Percentiles rank a stretch among this genome's conserved stretches.
These are phyloP conservation scores for Hybos culiciformis DNA, from an alignment of 2,888 invertebrate genomes.

Conservation along the genomic window DNA sequence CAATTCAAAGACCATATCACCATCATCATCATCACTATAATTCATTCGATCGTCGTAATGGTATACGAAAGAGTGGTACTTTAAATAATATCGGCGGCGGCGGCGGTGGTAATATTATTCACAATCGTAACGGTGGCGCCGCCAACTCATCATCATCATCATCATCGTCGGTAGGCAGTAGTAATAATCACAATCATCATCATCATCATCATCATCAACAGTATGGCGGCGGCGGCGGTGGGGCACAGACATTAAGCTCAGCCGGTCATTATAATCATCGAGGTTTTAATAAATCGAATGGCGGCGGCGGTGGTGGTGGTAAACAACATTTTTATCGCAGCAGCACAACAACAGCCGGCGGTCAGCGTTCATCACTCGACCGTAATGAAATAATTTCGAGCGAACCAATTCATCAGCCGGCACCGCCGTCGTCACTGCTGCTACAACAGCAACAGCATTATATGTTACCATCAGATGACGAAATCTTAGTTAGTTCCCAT, in stretches of 20 bases:
- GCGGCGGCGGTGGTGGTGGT: constrained; percentile 12
- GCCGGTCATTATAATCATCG: constrained; percentile 12
- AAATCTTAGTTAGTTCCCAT: constrained; percentile 22
- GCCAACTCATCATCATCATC: constrained; percentile 16
- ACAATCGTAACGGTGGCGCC: constrained; percentile 16
- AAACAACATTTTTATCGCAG: constrained; percentile 8
- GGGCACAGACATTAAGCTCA: constrained; percentile 11
- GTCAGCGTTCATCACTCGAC: constrained; percentile 10
- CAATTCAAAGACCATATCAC: constrained; percentile 9
- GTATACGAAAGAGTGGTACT: constrained; percentile 34
- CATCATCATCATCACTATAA: constrained; percentile 27
- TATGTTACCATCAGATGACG: constrained; percentile 21
- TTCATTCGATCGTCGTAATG: constrained; percentile 28
- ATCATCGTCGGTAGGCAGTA: constrained; percentile 11
- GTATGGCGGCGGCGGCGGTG: constrained; percentile 7
- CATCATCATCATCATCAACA: constrained; percentile 16
- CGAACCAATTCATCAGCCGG: constrained; percentile 11
- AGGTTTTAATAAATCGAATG: constrained; percentile 13
- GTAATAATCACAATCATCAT: constrained; percentile 13
- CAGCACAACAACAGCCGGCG: constrained; percentile 8
- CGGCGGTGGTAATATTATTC: constrained; percentile 9
- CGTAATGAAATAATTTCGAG: background rate
- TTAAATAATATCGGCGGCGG: constrained; percentile 26
- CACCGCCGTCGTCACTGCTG: constrained; percentile 10
- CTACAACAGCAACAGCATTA: constrained; percentile 14